These are phyloP conservation scores for Agrenia bidenticulata DNA, from an alignment of 2,888 invertebrate genomes.

Conservation along the genomic window DNA sequence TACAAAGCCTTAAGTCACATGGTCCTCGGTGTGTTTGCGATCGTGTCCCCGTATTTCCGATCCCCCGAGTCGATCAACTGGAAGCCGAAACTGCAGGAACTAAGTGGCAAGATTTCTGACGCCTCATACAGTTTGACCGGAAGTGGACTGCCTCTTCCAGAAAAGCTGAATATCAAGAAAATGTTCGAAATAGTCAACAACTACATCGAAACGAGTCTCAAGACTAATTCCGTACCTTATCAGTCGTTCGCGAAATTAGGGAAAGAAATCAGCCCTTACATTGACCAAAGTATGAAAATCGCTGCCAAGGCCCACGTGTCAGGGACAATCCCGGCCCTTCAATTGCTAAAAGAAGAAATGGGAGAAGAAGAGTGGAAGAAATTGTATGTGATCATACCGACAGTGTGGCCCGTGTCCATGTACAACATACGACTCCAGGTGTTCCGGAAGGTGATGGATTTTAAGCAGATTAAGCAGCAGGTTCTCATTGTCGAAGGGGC, in stretches of 20 bases:
- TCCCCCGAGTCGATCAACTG: conserved; percentile 25
- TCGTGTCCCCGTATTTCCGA: conserved; percentile 28
- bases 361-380: conserved; percentile 27
- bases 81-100: conserved; percentile 6
- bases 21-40: conserved; percentile 28
- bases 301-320: conserved; percentile 24
- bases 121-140: not conserved
- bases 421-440: conserved; percentile 27
- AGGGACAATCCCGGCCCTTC: conserved; percentile 23
- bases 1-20: conserved; percentile 30
- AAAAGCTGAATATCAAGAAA: not conserved
- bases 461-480: conserved; percentile 22
- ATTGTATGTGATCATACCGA: conserved; percentile 29
- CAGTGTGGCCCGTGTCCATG: conserved; percentile 35
- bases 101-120: not conserved
- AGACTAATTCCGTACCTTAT: not conserved
- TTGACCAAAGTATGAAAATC: conserved; percentile 21
- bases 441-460: conserved; percentile 34
- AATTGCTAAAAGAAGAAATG: conserved; percentile 20
- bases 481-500: conserved; percentile 33
- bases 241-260: conserved; percentile 12
- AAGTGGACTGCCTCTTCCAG: not conserved
- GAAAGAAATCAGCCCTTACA: conserved; percentile 16
- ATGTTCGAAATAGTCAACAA: not conserved
- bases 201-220: conserved; percentile 8